Evolutionary conservation across 2,888 invertebrate species (phyloP), one percentile per base, ranked within the genome.

Genomic region (Dolomedes plantarius): DNA sequence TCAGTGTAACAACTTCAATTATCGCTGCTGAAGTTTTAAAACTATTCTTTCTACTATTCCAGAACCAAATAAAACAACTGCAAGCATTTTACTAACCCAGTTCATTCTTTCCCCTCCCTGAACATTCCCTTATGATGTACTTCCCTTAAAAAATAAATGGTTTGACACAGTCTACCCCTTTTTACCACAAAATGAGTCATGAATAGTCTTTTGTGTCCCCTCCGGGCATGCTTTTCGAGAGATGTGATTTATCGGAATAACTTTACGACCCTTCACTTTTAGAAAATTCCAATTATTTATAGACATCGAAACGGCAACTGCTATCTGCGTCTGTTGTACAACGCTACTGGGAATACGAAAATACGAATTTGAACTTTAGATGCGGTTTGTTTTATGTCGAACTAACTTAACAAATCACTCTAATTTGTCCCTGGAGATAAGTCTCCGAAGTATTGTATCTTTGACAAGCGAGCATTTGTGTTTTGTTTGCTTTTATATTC

Each of bases 201-300:
- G 62, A 46, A 32, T 64, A 16, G 41, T 65, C n/a, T 29, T 9
- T 13, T 23, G 32, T 41, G 41, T 32, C 69, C 74, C 50, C 64
- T 6, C 9, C 32, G 65, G 78, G 32, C 62, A 13, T 68, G 69
- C 27, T 46, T 39, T 19, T 7, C 39, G 62, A 36, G 71, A 29
- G 28, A 3, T 28, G 56, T 82, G 83, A 85, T 78, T 85, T 85
- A 73, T 77, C 50, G n/a, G 72, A 77, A 72, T 31, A 78, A 36
- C 68, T 85, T 85, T 85, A 85, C 56, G 83, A 77, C 75, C 69
- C n/a, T 75, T 69, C 69, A 46, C 69, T 65, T 73, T 67, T 50
- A 32, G 23, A 77, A 85, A 73, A 82, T 75, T 75, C 39, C 56
- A 56, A 56, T 73, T 77, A 77, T 85, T 85, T 85, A 85, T 77